Conservation (phyloP, 23 tunicate genomes). For the Pegea sp. region DNA sequence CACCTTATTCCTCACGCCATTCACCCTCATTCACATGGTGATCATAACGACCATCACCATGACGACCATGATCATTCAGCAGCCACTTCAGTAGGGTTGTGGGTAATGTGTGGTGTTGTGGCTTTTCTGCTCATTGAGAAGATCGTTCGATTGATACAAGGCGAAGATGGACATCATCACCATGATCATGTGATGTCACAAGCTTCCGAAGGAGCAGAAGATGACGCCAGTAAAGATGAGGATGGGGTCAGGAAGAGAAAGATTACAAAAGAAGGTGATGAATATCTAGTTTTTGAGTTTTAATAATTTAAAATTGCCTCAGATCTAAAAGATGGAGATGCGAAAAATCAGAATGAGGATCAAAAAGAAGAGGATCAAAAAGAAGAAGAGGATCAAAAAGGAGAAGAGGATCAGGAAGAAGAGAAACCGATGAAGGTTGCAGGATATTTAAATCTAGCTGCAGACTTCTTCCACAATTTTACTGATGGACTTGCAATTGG, state of each 20-base stretch:
- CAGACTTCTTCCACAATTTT: slow-evolving; percentile 90
- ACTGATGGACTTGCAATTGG: slow-evolving; percentile 97
- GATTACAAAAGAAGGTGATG: slow-evolving; percentile 70
- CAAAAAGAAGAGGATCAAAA: slow-evolving; percentile 12
- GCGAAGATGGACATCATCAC: slow-evolving; percentile 43
- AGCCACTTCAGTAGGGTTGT: slow-evolving; percentile 62
- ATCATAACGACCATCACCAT: slow-evolving; percentile 27
- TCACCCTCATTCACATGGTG: slow-evolving; percentile 79
- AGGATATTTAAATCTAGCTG: slow-evolving; percentile 84
- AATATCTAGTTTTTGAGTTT: slow-evolving; percentile 85
- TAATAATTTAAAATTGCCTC: slow-evolving; percentile 1
- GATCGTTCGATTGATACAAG: slow-evolving; percentile 83
- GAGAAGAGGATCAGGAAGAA: slow-evolving; percentile 4
- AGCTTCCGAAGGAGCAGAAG: slow-evolving; percentile 6
- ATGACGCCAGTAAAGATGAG: slow-evolving; percentile 3
- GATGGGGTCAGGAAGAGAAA: slow-evolving; percentile 9
- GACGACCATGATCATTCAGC: slow-evolving; percentile 64
- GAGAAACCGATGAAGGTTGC: slow-evolving; percentile 68
- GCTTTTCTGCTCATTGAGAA: slow-evolving; percentile 67
- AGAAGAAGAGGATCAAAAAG: slow-evolving; percentile 14
- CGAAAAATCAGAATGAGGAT: slow-evolving; percentile 3
- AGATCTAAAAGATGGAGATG: neutral
- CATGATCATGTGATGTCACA: slow-evolving; percentile 20
- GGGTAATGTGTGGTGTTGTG: slow-evolving; percentile 85
- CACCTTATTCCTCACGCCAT: slow-evolving; percentile 94